Conservation (phyloP, 2,888 invertebrate species). For the Isoperla grammatica region DNA sequence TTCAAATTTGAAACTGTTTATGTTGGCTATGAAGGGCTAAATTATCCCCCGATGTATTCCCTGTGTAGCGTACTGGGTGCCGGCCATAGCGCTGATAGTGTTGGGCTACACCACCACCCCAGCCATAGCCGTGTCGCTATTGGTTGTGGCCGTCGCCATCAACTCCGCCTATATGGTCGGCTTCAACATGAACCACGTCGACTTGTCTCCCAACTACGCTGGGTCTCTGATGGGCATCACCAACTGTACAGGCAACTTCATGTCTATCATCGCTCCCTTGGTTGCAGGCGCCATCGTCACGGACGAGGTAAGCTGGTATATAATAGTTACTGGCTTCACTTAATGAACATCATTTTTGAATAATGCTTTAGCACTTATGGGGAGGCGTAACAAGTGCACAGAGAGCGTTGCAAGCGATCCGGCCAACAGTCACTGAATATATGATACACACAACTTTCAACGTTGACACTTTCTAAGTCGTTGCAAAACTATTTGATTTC, state of each 20-base stretch:
- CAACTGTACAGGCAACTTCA: constrained; percentile 70
- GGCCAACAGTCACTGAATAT: too few species aligned
- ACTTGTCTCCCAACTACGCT: constrained; percentile 77
- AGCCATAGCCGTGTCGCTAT: constrained; percentile 55
- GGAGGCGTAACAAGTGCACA: too few species aligned
- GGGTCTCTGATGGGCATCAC: constrained; percentile 82
- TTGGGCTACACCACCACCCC: constrained; percentile 51
- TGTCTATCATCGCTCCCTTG: constrained; percentile 73
- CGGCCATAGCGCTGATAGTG: constrained; percentile 60
- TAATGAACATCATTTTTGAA: too few species aligned
- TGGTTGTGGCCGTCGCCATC: constrained; percentile 66
- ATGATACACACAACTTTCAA: too few species aligned
- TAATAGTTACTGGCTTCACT: too few species aligned
- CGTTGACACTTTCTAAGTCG: too few species aligned
- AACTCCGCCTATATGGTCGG: constrained; percentile 72
- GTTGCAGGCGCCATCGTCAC: constrained; percentile 63
- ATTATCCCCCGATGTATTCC: too few species aligned
- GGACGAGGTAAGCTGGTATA: constrained; percentile 47
- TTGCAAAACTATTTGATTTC: too few species aligned
- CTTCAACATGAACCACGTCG: constrained; percentile 73
- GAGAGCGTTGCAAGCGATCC: too few species aligned
- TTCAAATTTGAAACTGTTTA: too few species aligned
- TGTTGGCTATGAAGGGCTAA: too few species aligned
- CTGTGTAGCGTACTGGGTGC: constrained; percentile 50
- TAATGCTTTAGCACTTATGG: too few species aligned